Conservation (phyloP, 2,797 vertebrate species). For the Pogonophryne albipinna region DNA sequence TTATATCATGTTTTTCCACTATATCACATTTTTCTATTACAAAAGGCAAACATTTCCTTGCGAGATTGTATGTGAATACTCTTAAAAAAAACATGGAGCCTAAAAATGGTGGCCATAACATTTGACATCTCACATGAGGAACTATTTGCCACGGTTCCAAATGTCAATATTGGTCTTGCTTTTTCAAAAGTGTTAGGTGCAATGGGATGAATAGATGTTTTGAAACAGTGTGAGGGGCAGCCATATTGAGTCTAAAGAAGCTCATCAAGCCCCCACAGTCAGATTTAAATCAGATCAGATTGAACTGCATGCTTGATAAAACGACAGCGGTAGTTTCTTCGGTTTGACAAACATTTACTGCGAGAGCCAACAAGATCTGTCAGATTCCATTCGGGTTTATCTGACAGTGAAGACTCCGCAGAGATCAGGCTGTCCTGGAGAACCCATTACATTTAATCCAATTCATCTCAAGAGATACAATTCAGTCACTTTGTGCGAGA, state of each 20-base stretch:
- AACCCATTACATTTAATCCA: conserved; percentile 14
- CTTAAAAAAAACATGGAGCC: neutral
- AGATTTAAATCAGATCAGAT: conserved; percentile 14
- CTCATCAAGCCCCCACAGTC: neutral
- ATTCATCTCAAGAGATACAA: conserved; percentile 18
- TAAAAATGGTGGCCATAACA: conserved; percentile 5
- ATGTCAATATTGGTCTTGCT: conserved; percentile 22
- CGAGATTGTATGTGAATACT: neutral
- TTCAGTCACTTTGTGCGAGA: neutral
- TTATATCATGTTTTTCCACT: neutral
- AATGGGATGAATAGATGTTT: neutral
- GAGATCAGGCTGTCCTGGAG: conserved; percentile 11
- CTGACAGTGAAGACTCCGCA: conserved; percentile 11
- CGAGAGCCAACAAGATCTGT: neutral
- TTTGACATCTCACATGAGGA: conserved; percentile 10
- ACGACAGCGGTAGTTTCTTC: conserved; percentile 8
- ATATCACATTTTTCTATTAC: neutral
- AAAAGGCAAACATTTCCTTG: neutral
- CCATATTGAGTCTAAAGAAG: conserved; percentile 11
- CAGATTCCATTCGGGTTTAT: conserved; percentile 25
- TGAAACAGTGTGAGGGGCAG: neutral
- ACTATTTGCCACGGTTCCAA: conserved; percentile 19
- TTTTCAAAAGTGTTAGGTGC: neutral
- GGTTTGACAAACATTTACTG: conserved; percentile 1
- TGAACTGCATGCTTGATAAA: conserved; percentile 25